These are phyloP conservation scores for Paedocypris sp. DNA, from an alignment of 2,113 vertebrate genomes.

Conservation along the genomic window DNA sequence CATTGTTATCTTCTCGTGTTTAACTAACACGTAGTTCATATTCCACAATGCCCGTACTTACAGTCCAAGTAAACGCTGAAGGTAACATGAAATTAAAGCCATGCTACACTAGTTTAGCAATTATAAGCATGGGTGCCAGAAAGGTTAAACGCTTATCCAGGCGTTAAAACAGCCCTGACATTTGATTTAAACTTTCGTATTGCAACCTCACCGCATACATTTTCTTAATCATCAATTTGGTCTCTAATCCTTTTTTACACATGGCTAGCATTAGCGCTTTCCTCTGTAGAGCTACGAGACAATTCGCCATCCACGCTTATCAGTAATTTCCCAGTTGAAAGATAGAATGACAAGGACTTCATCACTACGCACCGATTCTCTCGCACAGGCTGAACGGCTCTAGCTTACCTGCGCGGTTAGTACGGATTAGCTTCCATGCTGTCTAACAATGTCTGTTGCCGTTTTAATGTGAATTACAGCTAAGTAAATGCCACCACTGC, in stretches of 20 bases:
- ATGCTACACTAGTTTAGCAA: not conserved
- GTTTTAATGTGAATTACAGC: constrained; percentile 30
- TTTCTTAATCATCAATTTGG: constrained; percentile 39
- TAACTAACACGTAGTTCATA: no score
- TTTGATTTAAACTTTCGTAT: constrained; percentile 20
- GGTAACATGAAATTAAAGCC: not conserved
- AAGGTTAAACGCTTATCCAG: not conserved
- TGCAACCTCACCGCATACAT: constrained; percentile 15
- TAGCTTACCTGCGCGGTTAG: not conserved
- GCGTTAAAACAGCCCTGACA: constrained; percentile 7
- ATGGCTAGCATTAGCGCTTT: constrained; percentile 28
- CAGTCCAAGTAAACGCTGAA: not conserved
- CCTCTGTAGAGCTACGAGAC: constrained; percentile 8
- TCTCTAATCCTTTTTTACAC: constrained; percentile 24
- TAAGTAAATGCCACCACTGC: constrained; percentile 30
- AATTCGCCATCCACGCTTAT: constrained; percentile 12
- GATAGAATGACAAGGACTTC: not conserved
- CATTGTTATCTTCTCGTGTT: no score
- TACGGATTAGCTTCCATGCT: constrained; percentile 36
- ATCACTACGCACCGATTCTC: not conserved
- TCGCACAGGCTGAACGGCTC: not conserved
- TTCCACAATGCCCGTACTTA: not conserved
- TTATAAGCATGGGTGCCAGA: not conserved
- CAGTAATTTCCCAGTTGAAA: not conserved
- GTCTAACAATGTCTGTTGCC: constrained; percentile 12